Percentiles rank a stretch among this genome's conserved stretches.
These are phyloP conservation scores for Cyprinella venusta DNA, from an alignment of 2,797 vertebrate species.

Conservation along the genomic window DNA sequence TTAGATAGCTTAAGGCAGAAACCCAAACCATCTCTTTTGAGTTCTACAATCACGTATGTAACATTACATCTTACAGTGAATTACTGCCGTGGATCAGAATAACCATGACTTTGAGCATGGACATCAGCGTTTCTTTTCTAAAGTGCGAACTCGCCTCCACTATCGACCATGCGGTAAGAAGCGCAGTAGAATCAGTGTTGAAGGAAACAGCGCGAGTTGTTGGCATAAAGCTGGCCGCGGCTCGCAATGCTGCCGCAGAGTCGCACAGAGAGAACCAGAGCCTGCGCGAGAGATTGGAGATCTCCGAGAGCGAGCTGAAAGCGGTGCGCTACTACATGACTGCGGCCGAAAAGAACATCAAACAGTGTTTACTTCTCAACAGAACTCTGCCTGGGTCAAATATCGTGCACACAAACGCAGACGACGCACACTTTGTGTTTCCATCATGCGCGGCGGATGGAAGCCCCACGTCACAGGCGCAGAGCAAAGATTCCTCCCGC, in stretches of 20 bases:
- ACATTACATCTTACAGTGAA: background rate
- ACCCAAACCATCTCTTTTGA: background rate
- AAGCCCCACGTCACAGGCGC: constrained; percentile 3
- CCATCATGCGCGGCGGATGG: constrained; percentile 27
- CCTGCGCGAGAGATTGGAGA: constrained; percentile 64
- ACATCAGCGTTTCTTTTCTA: constrained; percentile 64
- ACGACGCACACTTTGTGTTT: constrained; percentile 43
- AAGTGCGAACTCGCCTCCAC: constrained; percentile 67
- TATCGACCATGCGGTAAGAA: constrained; percentile 67
- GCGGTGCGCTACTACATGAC: constrained; percentile 68
- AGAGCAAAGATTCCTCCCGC: constrained; percentile 41
- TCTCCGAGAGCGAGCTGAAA: constrained; percentile 67
- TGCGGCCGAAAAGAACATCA: constrained; percentile 69
- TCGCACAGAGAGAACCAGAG: constrained; percentile 66
- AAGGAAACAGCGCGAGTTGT: constrained; percentile 65
- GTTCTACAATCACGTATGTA: background rate
- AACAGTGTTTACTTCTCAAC: constrained; percentile 67
- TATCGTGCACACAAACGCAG: constrained; percentile 9
- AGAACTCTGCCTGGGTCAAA: constrained; percentile 48
- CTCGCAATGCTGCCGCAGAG: constrained; percentile 65
- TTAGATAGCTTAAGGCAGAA: background rate
- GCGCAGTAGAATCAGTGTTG: constrained; percentile 67
- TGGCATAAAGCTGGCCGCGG: constrained; percentile 60
- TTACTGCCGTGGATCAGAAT: background rate
- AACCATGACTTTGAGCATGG: constrained; percentile 59